A percentile compares a stretch with the other conserved stretches of the same genome.
phyloP scores from a whole-genome alignment of 2,113 vertebrate genomes.

The Ranitomeya variabilis region DNA sequence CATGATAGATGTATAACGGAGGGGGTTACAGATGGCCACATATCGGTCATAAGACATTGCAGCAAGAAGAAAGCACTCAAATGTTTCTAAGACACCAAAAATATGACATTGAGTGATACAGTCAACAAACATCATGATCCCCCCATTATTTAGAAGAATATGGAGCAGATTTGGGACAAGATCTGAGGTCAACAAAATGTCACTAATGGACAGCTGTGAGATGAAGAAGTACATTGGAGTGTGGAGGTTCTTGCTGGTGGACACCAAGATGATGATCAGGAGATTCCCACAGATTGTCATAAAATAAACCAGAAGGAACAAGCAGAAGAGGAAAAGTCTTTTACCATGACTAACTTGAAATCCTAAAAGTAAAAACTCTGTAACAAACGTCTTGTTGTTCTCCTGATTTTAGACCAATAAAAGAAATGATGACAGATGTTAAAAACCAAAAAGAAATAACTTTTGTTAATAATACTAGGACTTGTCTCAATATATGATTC shows the following conservation, averaged over 20 bases:
- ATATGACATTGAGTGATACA: background rate
- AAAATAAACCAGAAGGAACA: background rate
- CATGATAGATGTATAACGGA: background rate
- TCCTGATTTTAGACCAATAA: background rate
- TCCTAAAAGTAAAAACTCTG: background rate
- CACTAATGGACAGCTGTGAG: background rate
- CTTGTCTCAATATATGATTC: too few relatives aligned
- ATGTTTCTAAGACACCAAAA: background rate
- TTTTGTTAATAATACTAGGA: too few relatives aligned
- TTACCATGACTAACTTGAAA: background rate
- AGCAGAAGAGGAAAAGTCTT: background rate
- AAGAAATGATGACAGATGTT: too few relatives aligned
- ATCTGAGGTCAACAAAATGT: background rate
- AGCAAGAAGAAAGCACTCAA: background rate
- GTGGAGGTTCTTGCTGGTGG: conserved; percentile 1
- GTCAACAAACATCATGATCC: background rate
- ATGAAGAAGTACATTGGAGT: conserved; percentile 4
- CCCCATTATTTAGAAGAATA: background rate
- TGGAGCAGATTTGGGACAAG: background rate
- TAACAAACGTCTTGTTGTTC: background rate
- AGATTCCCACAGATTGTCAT: background rate
- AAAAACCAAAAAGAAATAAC: too few relatives aligned
- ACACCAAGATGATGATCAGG: background rate
- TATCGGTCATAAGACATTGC: background rate
- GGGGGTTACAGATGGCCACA: background rate